phyloP scores from a whole-genome alignment of 2,888 invertebrate species.

The Lutraria lutraria region DNA sequence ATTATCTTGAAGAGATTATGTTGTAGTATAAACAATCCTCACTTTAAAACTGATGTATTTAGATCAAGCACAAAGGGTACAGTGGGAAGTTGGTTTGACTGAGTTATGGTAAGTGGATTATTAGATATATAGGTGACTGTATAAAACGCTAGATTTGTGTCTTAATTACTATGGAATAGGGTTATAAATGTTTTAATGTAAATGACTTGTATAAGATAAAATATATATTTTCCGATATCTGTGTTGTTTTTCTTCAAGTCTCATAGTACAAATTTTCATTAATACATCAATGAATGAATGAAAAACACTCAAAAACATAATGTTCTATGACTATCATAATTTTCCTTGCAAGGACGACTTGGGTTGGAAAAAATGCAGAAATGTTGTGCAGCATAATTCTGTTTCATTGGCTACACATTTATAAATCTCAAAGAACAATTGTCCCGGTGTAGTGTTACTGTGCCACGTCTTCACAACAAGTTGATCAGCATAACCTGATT shows the following conservation, averaged over 20 bases:
- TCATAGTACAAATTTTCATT: not conserved
- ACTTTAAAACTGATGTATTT: no score
- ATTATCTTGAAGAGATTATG: no score
- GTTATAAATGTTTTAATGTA: constrained; percentile 7
- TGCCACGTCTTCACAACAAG: constrained; percentile 36
- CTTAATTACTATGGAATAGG: constrained; percentile 4
- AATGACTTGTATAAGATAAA: constrained; percentile 19
- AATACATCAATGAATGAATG: no score
- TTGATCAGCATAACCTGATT: constrained; percentile 45
- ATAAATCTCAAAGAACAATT: constrained; percentile 25
- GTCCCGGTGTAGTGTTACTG: not conserved
- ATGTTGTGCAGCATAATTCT: constrained; percentile 2
- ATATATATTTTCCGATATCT: not conserved
- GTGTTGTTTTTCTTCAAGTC: constrained; percentile 7
- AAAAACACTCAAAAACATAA: no score
- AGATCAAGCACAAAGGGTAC: no score
- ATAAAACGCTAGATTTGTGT: constrained; percentile 3
- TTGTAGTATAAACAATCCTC: no score
- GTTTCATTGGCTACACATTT: not conserved
- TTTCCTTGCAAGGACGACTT: not conserved
- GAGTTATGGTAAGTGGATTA: no score
- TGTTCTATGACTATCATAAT: not conserved
- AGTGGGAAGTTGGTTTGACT: no score
- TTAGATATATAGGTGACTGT: not conserved
- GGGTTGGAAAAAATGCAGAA: constrained; percentile 28